Evolutionary conservation across 1,140 invertebrate genomes (phyloP), one percentile per base, ranked within the genome.

Genomic region (Apis laboriosa): DNA sequence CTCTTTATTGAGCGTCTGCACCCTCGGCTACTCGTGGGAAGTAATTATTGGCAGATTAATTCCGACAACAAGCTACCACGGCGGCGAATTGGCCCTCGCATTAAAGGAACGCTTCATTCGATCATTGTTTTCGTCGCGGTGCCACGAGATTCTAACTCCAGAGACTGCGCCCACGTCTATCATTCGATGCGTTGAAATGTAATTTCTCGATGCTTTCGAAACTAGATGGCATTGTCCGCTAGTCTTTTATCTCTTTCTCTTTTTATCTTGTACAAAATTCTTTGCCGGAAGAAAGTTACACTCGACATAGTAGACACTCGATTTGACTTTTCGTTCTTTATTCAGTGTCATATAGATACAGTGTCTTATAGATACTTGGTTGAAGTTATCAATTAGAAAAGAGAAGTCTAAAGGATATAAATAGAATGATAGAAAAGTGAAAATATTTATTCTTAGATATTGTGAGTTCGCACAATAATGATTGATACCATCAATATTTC

Each of bases 41-140:
- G 79, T 81, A 74, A 81, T 81, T 81, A 81, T 81, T 76, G 64
- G 55, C 34, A 67, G 64, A 81, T 81, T 81, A 81, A 81, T 76
- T 75, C 53, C 17, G 71, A 81, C 78, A 80, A 80, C 66, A 58
- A 80, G 58, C 21, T 55, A 71, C 58, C 68, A 21, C 9, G 24
- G 0, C 76, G 28, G 21, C 28, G 76, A 49, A 43, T 2, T 63
- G 63, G 1, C 64, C 12, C 15, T 51, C 43, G n/a, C 8, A 43
- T 78, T 21, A 28, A 53, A 71, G n/a, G 0, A 78, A 0, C 34
- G 66, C 17, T 61, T 60, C 61, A 49, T 56, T 15, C 19, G 9
- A 24, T 66, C 28, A 66, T 80, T 51, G 58, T 80, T 64, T 66
- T 56, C 28, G 21, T 77, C 15, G 13, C 51, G 24, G 2, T 64